phyloP scores from a whole-genome alignment of 2,797 vertebrate species.

The Gobionotothen gibberifrons region DNA sequence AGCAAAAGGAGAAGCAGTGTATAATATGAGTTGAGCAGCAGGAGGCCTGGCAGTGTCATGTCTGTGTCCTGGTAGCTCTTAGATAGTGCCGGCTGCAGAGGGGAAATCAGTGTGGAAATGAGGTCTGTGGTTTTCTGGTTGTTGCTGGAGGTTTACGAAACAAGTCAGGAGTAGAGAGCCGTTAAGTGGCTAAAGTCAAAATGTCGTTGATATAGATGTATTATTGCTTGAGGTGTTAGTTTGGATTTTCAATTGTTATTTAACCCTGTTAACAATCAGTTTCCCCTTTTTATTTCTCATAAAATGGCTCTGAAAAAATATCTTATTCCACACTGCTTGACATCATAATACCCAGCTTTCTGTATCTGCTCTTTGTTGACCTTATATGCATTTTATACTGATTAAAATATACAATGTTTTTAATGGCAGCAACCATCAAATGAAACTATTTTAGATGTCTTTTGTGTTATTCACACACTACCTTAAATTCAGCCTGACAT shows the following conservation, averaged over 20 bases:
- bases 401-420: constrained; percentile 4
- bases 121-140: constrained; percentile 49
- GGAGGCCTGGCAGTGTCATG: constrained; percentile 57
- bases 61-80: constrained; percentile 65
- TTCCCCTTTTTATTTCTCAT: background rate
- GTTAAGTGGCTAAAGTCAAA: background rate
- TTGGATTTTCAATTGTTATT: background rate
- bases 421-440: background rate
- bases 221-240: no score
- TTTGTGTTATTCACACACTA: background rate
- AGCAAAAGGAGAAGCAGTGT: constrained; percentile 66
- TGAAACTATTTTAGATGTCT: background rate
- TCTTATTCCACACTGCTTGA: background rate
- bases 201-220: constrained; percentile 3
- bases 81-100: constrained; percentile 58
- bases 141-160: constrained; percentile 28
- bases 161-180: constrained; percentile 20
- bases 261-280: background rate
- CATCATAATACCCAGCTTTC: background rate
- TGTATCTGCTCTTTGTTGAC: background rate
- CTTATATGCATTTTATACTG: background rate
- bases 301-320: background rate
- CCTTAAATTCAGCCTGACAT: background rate
- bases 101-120: constrained; percentile 52
- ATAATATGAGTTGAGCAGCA: constrained; percentile 61